Percentiles rank a stretch among this genome's conserved stretches.
Conservation (phyloP, 1,140 invertebrate genomes). For the Hesperophylax magnus region DNA sequence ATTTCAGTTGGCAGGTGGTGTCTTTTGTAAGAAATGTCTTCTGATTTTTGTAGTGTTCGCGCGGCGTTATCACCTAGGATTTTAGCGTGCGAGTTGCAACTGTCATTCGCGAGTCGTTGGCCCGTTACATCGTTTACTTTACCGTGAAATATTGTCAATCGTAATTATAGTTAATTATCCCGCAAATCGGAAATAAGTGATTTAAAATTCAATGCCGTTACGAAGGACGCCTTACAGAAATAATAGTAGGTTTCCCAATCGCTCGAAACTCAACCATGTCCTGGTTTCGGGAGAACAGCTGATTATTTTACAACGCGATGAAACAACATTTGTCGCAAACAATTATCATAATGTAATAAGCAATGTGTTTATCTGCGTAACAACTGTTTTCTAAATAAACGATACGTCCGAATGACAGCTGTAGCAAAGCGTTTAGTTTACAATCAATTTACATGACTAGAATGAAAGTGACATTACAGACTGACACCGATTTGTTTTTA, state of each 20-base stretch:
- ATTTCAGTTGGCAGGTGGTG: slow-evolving; percentile 23
- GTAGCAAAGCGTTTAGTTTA: not conserved
- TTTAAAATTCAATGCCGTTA: not conserved
- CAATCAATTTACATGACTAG: no score
- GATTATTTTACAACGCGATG: slow-evolving; percentile 10
- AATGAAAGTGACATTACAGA: slow-evolving; percentile 22
- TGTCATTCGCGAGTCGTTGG: slow-evolving; percentile 23
- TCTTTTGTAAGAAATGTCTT: not conserved
- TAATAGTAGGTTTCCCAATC: slow-evolving; percentile 11
- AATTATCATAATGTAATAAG: not conserved
- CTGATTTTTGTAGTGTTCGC: not conserved
- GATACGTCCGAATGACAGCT: slow-evolving; percentile 17
- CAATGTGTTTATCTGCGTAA: not conserved
- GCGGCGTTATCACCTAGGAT: slow-evolving; percentile 34
- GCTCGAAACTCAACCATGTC: slow-evolving; percentile 22
- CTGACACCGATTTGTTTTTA: slow-evolving; percentile 42
- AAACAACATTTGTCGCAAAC: not conserved
- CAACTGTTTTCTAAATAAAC: not conserved
- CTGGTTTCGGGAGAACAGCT: slow-evolving; percentile 24
- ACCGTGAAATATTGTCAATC: no score
- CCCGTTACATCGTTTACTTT: slow-evolving; percentile 17
- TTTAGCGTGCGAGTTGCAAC: slow-evolving; percentile 35
- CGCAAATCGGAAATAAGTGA: not conserved
- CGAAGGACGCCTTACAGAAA: slow-evolving; percentile 31
- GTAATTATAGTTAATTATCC: no score